Percentiles rank a stretch among this genome's conserved stretches.
Evolutionary conservation across 2,113 vertebrate genomes (phyloP).

Genomic region (Eubucco bourcierii): DNA sequence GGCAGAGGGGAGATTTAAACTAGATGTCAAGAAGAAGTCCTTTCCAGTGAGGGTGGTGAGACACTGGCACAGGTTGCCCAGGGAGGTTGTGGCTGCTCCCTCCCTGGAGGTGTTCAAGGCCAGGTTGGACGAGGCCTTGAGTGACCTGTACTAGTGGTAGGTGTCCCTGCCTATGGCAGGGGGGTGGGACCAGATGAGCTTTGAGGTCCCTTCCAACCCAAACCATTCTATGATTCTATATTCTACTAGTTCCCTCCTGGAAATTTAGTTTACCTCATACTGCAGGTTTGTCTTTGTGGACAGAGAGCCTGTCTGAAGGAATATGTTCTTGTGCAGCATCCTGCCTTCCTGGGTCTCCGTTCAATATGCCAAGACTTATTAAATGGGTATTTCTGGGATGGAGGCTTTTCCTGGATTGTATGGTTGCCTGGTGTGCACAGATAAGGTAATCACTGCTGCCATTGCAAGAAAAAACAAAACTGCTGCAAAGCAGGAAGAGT

Average conservation of each 20-base stretch:
- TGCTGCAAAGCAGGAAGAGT: constrained; percentile 7
- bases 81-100: too few species aligned
- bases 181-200: too few species aligned
- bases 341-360: background rate
- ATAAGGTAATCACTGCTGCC: constrained; percentile 49
- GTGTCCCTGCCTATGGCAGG: too few species aligned
- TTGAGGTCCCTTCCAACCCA: too few species aligned
- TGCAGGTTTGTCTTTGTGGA: constrained; percentile 1
- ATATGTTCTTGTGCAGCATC: background rate
- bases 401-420: constrained; percentile 35
- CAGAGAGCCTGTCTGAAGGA: background rate
- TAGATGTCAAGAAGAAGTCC: too few species aligned
- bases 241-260: background rate
- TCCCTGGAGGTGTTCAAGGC: too few species aligned
- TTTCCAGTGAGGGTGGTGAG: too few species aligned
- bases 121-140: too few species aligned
- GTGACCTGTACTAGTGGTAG: too few species aligned
- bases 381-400: constrained; percentile 42
- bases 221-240: background rate
- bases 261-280: background rate
- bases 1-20: too few species aligned
- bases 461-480: constrained; percentile 36
- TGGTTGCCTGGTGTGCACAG: constrained; percentile 26
- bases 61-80: too few species aligned
- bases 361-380: constrained; percentile 15